Evolutionary conservation across 2,888 invertebrate genomes (phyloP).

Genomic region (Diadegma fenestrale): DNA sequence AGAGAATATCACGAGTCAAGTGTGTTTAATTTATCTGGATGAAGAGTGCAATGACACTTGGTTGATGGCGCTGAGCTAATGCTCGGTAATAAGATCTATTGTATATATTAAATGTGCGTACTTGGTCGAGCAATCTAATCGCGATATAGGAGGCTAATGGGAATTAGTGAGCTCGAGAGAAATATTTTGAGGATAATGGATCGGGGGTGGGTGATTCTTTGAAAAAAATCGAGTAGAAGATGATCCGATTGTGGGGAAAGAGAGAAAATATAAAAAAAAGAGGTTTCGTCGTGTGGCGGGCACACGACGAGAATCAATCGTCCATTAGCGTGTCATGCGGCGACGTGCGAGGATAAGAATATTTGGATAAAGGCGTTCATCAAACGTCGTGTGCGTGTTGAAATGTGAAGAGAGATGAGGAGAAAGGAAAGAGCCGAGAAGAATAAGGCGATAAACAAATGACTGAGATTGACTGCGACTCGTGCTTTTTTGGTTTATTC

Average conservation of each 20-base stretch:
- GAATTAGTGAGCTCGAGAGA: conserved; percentile 7
- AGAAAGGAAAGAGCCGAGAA: not conserved
- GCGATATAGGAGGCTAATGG: conserved; percentile 9
- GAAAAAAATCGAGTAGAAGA: conserved; percentile 30
- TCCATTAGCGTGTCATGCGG: conserved; percentile 72
- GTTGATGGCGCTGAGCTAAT: conserved; percentile 5
- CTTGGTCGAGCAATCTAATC: conserved; percentile 36
- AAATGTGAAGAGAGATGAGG: conserved; percentile 56
- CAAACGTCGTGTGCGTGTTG: conserved; percentile 66
- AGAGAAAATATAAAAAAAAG: conserved; percentile 16
- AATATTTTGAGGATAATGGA: conserved; percentile 6
- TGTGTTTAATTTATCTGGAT: not conserved
- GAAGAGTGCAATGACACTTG: conserved; percentile 44
- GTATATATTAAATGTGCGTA: not conserved
- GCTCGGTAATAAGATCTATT: conserved; percentile 29
- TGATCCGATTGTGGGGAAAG: conserved; percentile 27
- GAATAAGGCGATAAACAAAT: conserved; percentile 20
- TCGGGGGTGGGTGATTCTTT: conserved; percentile 29
- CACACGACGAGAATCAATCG: conserved; percentile 78
- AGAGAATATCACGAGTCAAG: not conserved
- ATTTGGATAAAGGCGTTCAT: conserved; percentile 68
- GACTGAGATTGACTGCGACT: conserved; percentile 11
- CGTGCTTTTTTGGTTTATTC: conserved; percentile 14
- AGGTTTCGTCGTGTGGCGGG: conserved; percentile 65
- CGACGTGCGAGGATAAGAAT: conserved; percentile 67